Evolutionary conservation across 1,140 invertebrate genomes (phyloP), one percentile per base, ranked within the genome.

Genomic region (Zophobas morio): DNA sequence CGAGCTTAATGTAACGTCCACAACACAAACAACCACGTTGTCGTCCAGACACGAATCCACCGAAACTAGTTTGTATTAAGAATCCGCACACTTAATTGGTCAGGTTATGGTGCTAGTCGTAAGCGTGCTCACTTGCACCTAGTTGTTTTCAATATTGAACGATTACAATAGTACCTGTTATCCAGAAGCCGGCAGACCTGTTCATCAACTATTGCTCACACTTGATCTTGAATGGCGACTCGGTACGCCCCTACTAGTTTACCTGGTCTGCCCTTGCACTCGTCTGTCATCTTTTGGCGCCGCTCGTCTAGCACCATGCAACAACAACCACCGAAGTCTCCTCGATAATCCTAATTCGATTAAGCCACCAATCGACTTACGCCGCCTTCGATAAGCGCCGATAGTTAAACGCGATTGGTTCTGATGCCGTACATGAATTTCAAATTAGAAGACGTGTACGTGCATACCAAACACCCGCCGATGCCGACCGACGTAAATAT

Each of bases 81-180:
- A 66, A 36, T 42, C n/a, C 60, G 39, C 60, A 66, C 57, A 3
- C 60, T 66, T 66, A 66, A 66, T 66, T 66, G 60, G 60, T 39
- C 60, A 66, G 39, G 39, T 66, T 66, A 32, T 42, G 60, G 60
- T 66, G 39, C 37, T 66, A 40, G 37, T 40, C 1, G 60, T 66
- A 66, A 53, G 70, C 51, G 56, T 76, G 78, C 76, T 81, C 79
- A 79, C 78, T 81, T 77, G 79, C 79, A 79, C 78, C 74, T 83
- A 83, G 82, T 82, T 81, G 77, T 82, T 84, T 84, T 84, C 79
- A 81, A 83, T 84, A 84, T 83, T 83, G 81, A 85, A 84, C 80
- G 82, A 81, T 83, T 81, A 84, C 84, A 84, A 84, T 85, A 84
- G 81, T 83, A 85, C 84, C 82, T 85, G 84, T 85, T 84, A 83